Evolutionary conservation across 2,888 invertebrate species (phyloP), one percentile per base, ranked within the genome.

Genomic region (Eilema depressum): DNA sequence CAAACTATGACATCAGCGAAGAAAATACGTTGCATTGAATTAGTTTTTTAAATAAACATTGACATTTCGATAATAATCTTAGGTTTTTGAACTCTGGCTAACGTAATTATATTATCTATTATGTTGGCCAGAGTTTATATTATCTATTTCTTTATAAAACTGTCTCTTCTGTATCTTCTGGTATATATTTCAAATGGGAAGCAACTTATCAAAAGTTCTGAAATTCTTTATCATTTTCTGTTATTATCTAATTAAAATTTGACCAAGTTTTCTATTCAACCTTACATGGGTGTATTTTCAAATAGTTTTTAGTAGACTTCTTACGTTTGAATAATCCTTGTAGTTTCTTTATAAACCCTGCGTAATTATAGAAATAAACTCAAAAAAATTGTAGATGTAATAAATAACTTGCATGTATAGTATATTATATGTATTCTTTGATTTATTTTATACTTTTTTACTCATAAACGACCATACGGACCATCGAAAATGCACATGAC

Each of bases 401-500:
- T 28, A n/a, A 25, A 64, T 64, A 47, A 56, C 30, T 20, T 72
- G 76, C 76, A 76, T 81, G 76, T 74, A 59, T 69, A 33, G 33
- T 33, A 10, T 33, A 66, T 71, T 25, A 66, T 70, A 66, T 30
- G 63, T 70, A 66, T 66, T 10, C 61, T 59, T 63, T 70, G 41
- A 71, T 63, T 71, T 62, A 64, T 41, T 73, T 33, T 73, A 60
- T 56, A 63, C 8, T 57, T 70, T 77, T 73, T 73, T 71, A 77
- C 59, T 65, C 69, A 73, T 70, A 69, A 79, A 81, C 83, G 92
- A 92, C 90, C 92, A 85, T 81, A 83, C 85, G 94, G 94, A 94
- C 94, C 93, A 86, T 91, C 93, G 87, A 93, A 93, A 92, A 86
- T 94, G 90, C 94, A 95, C 94, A 94, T 93, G 91, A 91, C 92